These are phyloP conservation scores for Prionailurus viverrinus DNA, from an alignment of 2,113 vertebrate species.

Conservation along the genomic window DNA sequence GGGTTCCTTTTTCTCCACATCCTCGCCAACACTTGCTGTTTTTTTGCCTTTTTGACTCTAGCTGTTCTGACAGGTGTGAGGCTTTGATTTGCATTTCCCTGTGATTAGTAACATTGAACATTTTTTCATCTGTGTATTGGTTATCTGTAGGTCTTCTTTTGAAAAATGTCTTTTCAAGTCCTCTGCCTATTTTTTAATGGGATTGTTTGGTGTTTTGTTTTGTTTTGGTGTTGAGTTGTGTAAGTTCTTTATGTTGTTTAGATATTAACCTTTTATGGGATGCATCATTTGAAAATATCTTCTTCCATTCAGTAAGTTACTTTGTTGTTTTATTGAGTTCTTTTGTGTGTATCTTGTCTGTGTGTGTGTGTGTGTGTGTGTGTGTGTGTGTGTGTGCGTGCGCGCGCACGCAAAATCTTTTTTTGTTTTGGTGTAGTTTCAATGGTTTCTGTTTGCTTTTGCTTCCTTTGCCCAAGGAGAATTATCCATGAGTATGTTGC, in stretches of 20 bases:
- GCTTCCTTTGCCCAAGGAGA: neutral
- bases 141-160: neutral
- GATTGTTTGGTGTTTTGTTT: neutral
- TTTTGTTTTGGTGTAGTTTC: neutral
- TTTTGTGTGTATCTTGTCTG: neutral
- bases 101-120: neutral
- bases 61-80: neutral
- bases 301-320: neutral
- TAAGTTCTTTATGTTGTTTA: neutral
- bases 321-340: neutral
- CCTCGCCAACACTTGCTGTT: neutral
- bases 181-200: neutral
- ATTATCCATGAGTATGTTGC: neutral
- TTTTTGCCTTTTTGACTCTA: neutral
- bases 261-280: neutral
- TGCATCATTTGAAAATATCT: neutral
- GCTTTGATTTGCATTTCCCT: neutral
- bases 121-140: neutral
- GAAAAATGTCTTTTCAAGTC: neutral
- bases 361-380: too few species aligned
- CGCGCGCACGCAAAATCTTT: neutral
- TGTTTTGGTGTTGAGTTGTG: too few species aligned
- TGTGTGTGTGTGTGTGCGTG: rapidly evolving
- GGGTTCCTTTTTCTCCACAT: neutral
- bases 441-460: neutral